A percentile compares a stretch with the other conserved stretches of the same genome.
Evolutionary conservation across 2,888 invertebrate species (phyloP).

Genomic region (Drosophila subquinaria): DNA sequence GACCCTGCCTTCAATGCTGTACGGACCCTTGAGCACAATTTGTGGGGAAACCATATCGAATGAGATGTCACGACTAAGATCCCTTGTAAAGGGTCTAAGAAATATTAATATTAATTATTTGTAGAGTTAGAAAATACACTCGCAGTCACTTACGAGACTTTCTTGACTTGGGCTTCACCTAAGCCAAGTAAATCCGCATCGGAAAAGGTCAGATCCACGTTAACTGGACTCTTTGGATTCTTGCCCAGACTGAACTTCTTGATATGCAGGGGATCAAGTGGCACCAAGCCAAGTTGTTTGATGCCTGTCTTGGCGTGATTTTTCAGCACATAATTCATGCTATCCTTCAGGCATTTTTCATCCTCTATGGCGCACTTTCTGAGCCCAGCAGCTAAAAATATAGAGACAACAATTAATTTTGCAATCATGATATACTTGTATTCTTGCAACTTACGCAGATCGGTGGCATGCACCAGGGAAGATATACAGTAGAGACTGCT

Average conservation of each 20-base stretch:
- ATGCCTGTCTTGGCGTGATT: constrained; percentile 68
- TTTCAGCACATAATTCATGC: constrained; percentile 55
- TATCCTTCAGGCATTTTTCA: constrained; percentile 53
- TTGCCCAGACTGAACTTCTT: constrained; percentile 74
- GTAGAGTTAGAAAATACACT: background rate
- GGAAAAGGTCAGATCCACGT: constrained; percentile 78
- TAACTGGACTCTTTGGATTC: constrained; percentile 82
- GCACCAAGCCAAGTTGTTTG: constrained; percentile 71
- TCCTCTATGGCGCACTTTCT: constrained; percentile 61
- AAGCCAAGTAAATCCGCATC: constrained; percentile 80
- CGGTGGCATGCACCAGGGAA: constrained; percentile 21
- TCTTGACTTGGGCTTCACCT: constrained; percentile 44
- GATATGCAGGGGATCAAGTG: constrained; percentile 82
- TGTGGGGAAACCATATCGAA: constrained; percentile 67
- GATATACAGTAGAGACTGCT: constrained; percentile 13
- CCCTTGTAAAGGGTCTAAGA: constrained; percentile 70
- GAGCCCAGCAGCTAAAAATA: constrained; percentile 55
- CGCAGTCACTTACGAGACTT: constrained; percentile 61
- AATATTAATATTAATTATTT: background rate
- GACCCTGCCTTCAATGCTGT: constrained; percentile 76
- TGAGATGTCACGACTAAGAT: constrained; percentile 56
- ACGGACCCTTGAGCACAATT: constrained; percentile 75
- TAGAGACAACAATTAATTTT: background rate
- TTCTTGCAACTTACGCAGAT: constrained; percentile 54
- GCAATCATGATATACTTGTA: background rate